phyloP scores from a whole-genome alignment of 2,113 vertebrate genomes.

The Ardeotis arabs region DNA sequence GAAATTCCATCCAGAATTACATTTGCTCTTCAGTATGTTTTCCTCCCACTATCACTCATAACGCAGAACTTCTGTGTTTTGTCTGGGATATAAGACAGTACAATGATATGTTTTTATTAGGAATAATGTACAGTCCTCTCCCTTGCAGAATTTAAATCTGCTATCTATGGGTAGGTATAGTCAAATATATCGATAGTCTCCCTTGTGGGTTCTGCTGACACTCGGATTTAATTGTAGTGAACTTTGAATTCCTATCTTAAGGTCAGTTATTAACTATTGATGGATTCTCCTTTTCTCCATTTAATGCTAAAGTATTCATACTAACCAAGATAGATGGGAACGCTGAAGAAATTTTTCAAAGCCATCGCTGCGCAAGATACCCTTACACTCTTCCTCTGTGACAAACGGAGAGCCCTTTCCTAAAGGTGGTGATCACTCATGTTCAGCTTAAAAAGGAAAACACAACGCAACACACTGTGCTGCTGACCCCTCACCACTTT shows the following conservation, averaged over 20 bases:
- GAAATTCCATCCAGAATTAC: constrained; percentile 68
- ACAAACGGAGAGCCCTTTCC: constrained; percentile 60
- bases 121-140: constrained; percentile 57
- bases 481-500: neutral
- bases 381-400: constrained; percentile 50
- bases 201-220: constrained; percentile 77
- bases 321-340: constrained; percentile 81
- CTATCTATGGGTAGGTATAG: constrained; percentile 63
- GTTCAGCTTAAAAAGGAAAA: constrained; percentile 26
- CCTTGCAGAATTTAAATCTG: constrained; percentile 69
- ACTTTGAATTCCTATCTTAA: constrained; percentile 84
- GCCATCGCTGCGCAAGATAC: constrained; percentile 62
- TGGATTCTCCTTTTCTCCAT: constrained; percentile 82
- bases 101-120: constrained; percentile 72
- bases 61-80: constrained; percentile 60
- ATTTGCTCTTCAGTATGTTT: constrained; percentile 48
- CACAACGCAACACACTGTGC: neutral
- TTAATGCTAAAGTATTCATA: constrained; percentile 83
- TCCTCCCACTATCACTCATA: constrained; percentile 42
- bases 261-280: constrained; percentile 86
- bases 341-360: constrained; percentile 72
- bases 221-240: constrained; percentile 81
- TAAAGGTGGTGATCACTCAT: constrained; percentile 67
- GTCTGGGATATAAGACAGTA: constrained; percentile 42
- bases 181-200: constrained; percentile 78